Conservation (phyloP, 2,113 vertebrate species). For the Chloropsis hardwickii region DNA sequence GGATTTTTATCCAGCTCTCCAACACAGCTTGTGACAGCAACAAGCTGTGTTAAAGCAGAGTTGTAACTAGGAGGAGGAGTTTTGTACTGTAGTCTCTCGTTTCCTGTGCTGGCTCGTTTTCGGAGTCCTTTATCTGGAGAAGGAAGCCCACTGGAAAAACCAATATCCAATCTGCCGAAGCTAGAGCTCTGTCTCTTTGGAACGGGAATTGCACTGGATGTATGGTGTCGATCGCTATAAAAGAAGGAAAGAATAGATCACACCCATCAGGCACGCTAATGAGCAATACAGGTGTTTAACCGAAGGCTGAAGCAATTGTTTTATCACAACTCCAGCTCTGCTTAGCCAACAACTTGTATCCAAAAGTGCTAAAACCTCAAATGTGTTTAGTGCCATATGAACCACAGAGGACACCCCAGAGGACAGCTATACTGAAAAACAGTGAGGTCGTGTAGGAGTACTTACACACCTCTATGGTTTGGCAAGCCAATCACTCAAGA, state of each 20-base stretch:
- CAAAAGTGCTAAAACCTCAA: not conserved
- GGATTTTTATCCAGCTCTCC: conserved; percentile 64
- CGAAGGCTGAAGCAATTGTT: not conserved
- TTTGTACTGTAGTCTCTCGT: conserved; percentile 80
- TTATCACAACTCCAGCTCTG: not conserved
- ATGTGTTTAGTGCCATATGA: not conserved
- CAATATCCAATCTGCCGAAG: conserved; percentile 74
- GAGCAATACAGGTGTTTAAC: not conserved
- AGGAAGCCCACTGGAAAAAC: conserved; percentile 72
- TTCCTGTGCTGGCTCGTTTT: conserved; percentile 85
- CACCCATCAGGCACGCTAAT: not conserved
- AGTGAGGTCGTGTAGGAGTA: not conserved
- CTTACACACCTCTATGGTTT: not conserved
- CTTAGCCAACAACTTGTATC: not conserved
- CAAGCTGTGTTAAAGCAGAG: conserved; percentile 65
- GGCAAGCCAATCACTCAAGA: conserved; percentile 12
- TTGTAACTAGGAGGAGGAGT: conserved; percentile 83
- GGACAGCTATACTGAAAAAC: not conserved
- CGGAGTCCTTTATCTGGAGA: conserved; percentile 86
- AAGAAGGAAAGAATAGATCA: conserved; percentile 9
- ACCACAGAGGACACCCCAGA: not conserved
- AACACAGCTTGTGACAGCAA: not conserved
- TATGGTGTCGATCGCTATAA: conserved; percentile 85
- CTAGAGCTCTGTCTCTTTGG: conserved; percentile 83
- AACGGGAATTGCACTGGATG: conserved; percentile 89